A percentile compares a stretch with the other conserved stretches of the same genome.
These are phyloP conservation scores for Gnatocerus cornutus DNA, from an alignment of 2,888 invertebrate genomes.

Conservation along the genomic window DNA sequence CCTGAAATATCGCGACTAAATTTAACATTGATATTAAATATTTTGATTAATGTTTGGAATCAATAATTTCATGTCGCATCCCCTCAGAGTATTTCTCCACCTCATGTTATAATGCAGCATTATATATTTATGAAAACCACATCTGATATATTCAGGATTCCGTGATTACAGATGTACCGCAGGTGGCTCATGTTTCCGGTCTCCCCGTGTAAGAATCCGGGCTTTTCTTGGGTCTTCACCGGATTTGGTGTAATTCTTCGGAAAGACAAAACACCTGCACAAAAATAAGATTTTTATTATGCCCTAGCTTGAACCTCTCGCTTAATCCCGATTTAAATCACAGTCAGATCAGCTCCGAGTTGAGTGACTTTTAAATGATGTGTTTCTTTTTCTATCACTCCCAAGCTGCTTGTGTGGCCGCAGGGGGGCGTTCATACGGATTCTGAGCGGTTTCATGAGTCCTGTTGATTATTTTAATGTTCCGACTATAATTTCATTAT, in stretches of 20 bases:
- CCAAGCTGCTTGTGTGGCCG: constrained; percentile 32
- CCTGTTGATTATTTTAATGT: constrained; percentile 46
- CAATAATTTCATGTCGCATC: neutral
- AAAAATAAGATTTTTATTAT: constrained; percentile 46
- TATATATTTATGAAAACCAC: constrained; percentile 49
- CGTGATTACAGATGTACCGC: constrained; percentile 54
- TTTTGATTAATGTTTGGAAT: too few relatives aligned
- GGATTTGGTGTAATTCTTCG: constrained; percentile 48
- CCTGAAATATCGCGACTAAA: too few relatives aligned
- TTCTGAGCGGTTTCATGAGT: constrained; percentile 35
- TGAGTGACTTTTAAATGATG: constrained; percentile 26
- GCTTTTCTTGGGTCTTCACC: constrained; percentile 42
- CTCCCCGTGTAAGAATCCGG: constrained; percentile 38
- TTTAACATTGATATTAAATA: too few relatives aligned
- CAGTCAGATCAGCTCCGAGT: constrained; percentile 15
- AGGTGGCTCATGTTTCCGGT: constrained; percentile 52
- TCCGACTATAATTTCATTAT: constrained; percentile 43
- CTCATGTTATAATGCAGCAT: constrained; percentile 36
- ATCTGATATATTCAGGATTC: constrained; percentile 52
- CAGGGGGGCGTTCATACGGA: constrained; percentile 16
- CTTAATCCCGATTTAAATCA: constrained; percentile 21
- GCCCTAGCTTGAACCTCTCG: constrained; percentile 14
- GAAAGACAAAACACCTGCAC: constrained; percentile 49
- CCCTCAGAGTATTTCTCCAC: constrained; percentile 21
- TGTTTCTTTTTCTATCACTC: constrained; percentile 29